These are phyloP conservation scores for Bombus superbus DNA, from an alignment of 1,140 invertebrate species.

Conservation along the genomic window DNA sequence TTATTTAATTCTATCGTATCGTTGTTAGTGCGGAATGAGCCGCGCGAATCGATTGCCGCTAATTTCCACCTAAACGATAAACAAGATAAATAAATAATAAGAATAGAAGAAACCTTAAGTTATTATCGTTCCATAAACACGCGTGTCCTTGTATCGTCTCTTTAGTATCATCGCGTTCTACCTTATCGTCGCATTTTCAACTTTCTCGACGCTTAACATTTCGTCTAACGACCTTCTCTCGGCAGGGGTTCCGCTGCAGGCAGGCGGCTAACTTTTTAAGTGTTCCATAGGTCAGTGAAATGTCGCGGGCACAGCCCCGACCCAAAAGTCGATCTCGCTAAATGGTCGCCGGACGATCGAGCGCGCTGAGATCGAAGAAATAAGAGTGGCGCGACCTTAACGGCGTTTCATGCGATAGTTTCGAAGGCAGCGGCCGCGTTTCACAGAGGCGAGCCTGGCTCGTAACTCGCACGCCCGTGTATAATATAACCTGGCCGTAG, in stretches of 20 bases:
- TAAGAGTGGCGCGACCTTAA: constrained; percentile 2
- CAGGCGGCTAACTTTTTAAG: not conserved
- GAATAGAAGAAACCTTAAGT: not conserved
- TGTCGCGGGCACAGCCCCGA: not conserved
- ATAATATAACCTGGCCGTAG: constrained; percentile 9
- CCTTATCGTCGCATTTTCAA: not conserved
- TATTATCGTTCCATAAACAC: not conserved
- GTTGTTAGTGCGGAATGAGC: not conserved
- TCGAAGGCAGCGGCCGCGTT: constrained; percentile 5
- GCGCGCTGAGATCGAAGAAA: not conserved
- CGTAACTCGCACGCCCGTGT: constrained; percentile 36
- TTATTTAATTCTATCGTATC: not conserved
- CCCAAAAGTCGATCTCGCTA: constrained; percentile 21
- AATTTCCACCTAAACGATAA: not conserved
- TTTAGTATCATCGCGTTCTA: not conserved
- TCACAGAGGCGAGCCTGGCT: constrained; percentile 10
- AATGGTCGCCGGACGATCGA: not conserved
- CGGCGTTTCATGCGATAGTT: not conserved
- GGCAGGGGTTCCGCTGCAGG: too few species aligned
- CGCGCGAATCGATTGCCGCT: not conserved
- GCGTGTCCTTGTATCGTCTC: not conserved
- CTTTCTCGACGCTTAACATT: constrained; percentile 33
- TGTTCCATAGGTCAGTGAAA: constrained; percentile 42
- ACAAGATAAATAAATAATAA: not conserved
- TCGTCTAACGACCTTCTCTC: constrained; percentile 7